Percentiles rank a stretch among this genome's conserved stretches.
Conservation (phyloP, 1,140 invertebrate genomes). For the Eupeodes corollae region DNA sequence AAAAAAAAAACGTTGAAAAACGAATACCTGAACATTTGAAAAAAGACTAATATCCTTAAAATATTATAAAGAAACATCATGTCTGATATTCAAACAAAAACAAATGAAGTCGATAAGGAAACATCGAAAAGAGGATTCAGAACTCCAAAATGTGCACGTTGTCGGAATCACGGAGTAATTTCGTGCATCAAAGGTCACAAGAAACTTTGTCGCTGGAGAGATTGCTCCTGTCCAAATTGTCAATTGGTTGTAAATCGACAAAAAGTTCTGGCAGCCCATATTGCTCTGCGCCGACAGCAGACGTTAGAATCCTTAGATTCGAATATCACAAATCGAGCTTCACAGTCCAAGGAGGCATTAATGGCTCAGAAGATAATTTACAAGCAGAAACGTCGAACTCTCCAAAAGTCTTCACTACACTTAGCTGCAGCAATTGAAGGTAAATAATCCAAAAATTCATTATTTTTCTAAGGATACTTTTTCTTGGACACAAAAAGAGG, state of each 20-base stretch:
- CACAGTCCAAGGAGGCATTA: conserved; percentile 35
- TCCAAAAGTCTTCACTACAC: conserved; percentile 44
- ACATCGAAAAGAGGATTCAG: conserved; percentile 32
- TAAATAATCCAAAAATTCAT: conserved; percentile 8
- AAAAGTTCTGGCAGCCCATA: conserved; percentile 81
- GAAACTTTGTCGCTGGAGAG: conserved; percentile 61
- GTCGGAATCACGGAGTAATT: conserved; percentile 80
- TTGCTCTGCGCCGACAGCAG: conserved; percentile 53
- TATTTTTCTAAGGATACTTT: no score
- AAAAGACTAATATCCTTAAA: no score
- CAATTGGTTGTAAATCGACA: conserved; percentile 78
- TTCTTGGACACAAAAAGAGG: no score
- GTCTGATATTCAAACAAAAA: no score
- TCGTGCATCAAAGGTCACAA: conserved; percentile 82
- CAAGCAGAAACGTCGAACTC: conserved; percentile 45
- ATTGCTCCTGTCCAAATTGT: conserved; percentile 75
- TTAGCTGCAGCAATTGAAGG: conserved; percentile 34
- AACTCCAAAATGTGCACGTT: conserved; percentile 79
- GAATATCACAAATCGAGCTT: conserved; percentile 8
- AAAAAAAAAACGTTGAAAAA: no score
- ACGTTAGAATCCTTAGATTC: conserved; percentile 39
- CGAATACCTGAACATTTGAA: no score
- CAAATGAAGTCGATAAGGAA: no score
- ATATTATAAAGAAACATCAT: no score
- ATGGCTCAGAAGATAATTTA: conserved; percentile 46